phyloP scores from a whole-genome alignment of 2,888 invertebrate species.

The Hipparchia semele region DNA sequence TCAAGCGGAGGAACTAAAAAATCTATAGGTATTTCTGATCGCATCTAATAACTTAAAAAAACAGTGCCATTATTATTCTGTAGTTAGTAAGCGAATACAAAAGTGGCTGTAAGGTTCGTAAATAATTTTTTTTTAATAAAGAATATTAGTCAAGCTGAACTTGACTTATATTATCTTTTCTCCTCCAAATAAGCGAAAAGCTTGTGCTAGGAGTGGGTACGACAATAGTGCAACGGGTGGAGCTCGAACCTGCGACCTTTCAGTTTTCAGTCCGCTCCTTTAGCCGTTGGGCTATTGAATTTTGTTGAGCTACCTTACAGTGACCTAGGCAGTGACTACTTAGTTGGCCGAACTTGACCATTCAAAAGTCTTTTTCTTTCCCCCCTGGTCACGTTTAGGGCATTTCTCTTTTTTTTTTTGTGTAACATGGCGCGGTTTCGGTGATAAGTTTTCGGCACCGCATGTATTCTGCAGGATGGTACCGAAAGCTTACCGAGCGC shows the following conservation, averaged over 20 bases:
- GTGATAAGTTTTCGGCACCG: no score
- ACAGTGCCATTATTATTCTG: neutral
- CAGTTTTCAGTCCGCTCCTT: no score
- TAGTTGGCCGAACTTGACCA: neutral
- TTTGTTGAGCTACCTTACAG: neutral
- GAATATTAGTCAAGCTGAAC: no score
- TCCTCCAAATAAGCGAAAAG: no score
- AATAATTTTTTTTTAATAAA: neutral
- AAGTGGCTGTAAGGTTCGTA: neutral
- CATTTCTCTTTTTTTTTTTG: neutral
- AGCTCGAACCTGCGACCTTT: no score
- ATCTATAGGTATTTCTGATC: neutral
- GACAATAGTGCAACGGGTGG: no score
- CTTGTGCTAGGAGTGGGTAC: no score
- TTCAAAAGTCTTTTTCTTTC: no score
- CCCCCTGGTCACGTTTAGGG: neutral
- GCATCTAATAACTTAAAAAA: neutral
- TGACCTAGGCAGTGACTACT: neutral
- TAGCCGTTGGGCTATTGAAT: neutral
- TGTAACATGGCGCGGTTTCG: neutral
- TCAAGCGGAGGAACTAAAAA: neutral
- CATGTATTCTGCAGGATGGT: no score
- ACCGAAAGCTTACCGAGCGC: no score
- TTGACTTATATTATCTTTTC: no score
- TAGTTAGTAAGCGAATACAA: slow-evolving; percentile 2